A percentile compares a stretch with the other conserved stretches of the same genome.
Conservation (phyloP, 2,888 invertebrate genomes). For the Adineta ricciae region DNA sequence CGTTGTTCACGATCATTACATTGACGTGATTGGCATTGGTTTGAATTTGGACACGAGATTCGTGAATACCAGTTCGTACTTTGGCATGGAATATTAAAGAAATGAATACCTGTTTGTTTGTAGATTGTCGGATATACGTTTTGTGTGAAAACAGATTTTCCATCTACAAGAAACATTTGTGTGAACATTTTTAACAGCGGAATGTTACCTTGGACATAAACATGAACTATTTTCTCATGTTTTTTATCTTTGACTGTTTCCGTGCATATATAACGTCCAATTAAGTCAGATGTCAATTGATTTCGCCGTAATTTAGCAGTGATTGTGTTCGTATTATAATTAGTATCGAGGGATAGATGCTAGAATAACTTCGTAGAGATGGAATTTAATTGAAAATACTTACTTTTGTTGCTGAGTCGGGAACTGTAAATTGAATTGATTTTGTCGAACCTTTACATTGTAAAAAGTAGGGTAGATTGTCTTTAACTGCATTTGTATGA, state of each 20-base stretch:
- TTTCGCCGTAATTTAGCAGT: not conserved
- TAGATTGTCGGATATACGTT: not conserved
- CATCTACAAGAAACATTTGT: not conserved
- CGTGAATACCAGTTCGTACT: not conserved
- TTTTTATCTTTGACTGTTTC: not conserved
- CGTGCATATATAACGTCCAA: not conserved
- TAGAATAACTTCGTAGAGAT: not conserved
- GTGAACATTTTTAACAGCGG: not conserved
- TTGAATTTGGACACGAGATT: not conserved
- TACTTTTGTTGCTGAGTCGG: not conserved
- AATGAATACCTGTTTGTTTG: conserved; percentile 7
- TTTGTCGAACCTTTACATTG: not conserved
- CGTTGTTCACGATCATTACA: not conserved
- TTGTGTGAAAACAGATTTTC: not conserved
- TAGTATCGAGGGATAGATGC: not conserved
- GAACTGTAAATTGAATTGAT: not conserved
- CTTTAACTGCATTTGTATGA: not conserved
- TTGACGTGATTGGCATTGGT: not conserved
- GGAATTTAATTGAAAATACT: no score
- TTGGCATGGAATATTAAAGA: not conserved
- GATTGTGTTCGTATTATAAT: not conserved
- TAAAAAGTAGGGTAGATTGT: not conserved
- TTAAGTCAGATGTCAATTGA: not conserved
- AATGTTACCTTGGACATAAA: not conserved
- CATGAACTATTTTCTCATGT: not conserved